Percentiles rank a stretch among this genome's conserved stretches.
phyloP scores from a whole-genome alignment of 2,888 invertebrate species.

The Nephrotoma guestfalica region DNA sequence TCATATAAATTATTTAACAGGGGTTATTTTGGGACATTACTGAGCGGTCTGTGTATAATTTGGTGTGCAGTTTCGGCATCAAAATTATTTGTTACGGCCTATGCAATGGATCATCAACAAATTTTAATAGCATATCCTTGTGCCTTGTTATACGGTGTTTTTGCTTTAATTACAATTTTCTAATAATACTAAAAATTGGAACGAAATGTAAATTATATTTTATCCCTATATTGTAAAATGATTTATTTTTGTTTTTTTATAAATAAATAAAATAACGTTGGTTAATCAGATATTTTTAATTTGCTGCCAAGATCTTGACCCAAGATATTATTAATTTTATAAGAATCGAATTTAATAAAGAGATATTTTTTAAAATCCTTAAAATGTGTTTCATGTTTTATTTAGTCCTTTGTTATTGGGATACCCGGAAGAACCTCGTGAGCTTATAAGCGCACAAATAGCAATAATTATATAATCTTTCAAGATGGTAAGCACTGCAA shows the following conservation, averaged over 20 bases:
- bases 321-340: not conserved
- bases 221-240: not conserved
- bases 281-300: not conserved
- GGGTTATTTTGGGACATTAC: constrained; percentile 39
- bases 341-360: not conserved
- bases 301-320: not conserved
- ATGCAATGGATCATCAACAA: constrained; percentile 59
- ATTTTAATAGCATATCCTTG: constrained; percentile 60
- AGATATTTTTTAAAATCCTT: not conserved
- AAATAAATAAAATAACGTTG: not conserved
- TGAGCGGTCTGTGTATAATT: constrained; percentile 41
- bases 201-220: not conserved
- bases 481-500: too few relatives aligned
- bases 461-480: too few relatives aligned
- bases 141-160: constrained; percentile 60
- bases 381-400: not conserved
- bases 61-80: constrained; percentile 66
- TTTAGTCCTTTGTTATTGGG: not conserved
- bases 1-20: constrained; percentile 26
- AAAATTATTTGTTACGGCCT: constrained; percentile 60
- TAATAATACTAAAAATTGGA: constrained; percentile 25
- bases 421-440: too few relatives aligned
- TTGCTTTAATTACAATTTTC: constrained; percentile 62
- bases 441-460: too few relatives aligned
- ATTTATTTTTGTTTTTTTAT: not conserved